A percentile compares a stretch with the other conserved stretches of the same genome.
Evolutionary conservation across 2,113 vertebrate species (phyloP).

Genomic region (Aspidoscelis tigris): DNA sequence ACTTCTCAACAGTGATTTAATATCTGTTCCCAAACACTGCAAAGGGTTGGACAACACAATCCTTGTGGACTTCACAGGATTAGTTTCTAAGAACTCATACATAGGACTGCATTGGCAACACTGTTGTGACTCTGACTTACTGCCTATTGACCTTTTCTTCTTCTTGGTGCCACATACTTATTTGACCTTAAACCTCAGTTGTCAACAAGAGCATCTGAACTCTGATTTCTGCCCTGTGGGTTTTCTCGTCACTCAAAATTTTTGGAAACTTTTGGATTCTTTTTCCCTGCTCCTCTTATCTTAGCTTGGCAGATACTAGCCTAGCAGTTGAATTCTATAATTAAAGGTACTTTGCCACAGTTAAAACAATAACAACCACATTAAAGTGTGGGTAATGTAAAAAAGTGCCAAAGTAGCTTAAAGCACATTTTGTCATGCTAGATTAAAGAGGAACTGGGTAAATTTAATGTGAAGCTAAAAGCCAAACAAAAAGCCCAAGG

Average conservation of each 20-base stretch:
- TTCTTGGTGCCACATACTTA: neutral
- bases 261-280: neutral
- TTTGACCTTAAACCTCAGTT: neutral
- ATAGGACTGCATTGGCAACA: neutral
- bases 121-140: neutral
- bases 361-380: neutral
- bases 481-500: neutral
- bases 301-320: neutral
- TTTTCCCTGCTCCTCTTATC: neutral
- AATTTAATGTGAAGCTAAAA: neutral
- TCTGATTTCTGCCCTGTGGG: neutral
- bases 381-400: neutral
- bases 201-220: neutral
- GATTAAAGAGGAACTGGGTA: neutral
- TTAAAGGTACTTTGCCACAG: neutral
- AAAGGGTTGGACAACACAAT: no score
- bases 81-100: neutral
- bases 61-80: no score
- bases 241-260: neutral
- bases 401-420: neutral
- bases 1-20: no score
- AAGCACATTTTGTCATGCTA: conserved; percentile 11
- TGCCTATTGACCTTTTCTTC: neutral
- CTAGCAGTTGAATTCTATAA: neutral
- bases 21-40: no score